Evolutionary conservation across 2,888 invertebrate genomes (phyloP).

Genomic region (Frankliniella fusca): DNA sequence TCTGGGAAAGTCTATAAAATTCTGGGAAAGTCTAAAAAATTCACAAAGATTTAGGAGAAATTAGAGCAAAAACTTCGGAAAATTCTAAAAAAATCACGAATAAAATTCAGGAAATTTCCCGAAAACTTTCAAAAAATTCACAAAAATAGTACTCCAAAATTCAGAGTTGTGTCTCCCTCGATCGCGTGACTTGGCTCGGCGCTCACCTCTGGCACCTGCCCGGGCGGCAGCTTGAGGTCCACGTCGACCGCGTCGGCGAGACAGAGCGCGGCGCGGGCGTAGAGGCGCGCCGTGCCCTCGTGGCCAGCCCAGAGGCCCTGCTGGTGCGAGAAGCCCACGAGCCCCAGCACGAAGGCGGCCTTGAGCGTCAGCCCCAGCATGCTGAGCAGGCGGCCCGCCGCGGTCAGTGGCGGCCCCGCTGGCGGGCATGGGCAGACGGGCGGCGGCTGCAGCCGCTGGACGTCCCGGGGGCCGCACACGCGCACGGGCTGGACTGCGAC

Average conservation of each 20-base stretch:
- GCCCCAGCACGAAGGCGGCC: not conserved
- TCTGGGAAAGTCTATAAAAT: no score
- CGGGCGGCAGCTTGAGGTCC: not conserved
- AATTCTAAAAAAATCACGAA: no score
- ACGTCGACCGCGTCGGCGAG: not conserved
- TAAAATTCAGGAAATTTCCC: no score
- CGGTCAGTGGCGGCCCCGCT: not conserved
- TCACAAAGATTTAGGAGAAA: no score
- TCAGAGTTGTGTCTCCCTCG: no score
- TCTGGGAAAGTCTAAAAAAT: no score
- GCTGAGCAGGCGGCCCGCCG: not conserved
- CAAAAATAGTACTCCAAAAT: no score
- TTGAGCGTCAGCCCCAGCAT: not conserved
- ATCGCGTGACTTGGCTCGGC: not conserved
- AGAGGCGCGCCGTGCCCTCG: conserved; percentile 3
- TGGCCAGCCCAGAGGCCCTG: conserved; percentile 6
- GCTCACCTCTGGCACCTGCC: not conserved
- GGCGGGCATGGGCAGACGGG: not conserved
- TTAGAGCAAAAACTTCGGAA: no score
- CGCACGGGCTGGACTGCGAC: not conserved
- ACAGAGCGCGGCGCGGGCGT: not conserved
- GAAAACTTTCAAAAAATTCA: no score
- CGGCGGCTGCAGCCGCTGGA: not conserved
- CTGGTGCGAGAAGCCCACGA: not conserved
- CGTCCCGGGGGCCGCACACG: not conserved